Conservation (phyloP, 2,113 vertebrate genomes). For the Trogon melanurus region DNA sequence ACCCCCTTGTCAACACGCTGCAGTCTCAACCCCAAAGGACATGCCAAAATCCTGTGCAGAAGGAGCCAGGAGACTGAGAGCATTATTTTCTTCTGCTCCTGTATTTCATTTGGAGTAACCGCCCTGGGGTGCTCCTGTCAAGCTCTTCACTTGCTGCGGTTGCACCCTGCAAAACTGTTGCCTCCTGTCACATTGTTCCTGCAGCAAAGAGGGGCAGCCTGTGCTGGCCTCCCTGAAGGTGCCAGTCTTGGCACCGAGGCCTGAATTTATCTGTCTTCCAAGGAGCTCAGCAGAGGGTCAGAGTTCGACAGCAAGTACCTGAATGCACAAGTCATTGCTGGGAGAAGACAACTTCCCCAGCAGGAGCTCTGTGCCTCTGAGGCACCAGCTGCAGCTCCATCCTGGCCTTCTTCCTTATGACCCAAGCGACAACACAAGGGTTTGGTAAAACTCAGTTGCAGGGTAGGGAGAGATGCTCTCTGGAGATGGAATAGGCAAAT, state of each 20-base stretch:
- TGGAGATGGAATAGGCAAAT: background rate
- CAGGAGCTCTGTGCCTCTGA: background rate
- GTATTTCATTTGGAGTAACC: background rate
- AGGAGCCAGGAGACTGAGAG: background rate
- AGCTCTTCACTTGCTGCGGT: background rate
- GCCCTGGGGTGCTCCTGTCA: background rate
- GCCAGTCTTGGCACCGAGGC: background rate
- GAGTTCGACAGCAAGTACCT: background rate
- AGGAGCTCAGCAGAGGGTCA: background rate
- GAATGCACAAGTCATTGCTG: background rate
- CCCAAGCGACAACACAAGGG: accelerated
- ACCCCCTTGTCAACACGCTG: background rate
- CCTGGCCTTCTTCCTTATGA: background rate
- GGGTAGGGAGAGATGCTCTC: background rate
- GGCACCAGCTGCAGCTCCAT: background rate
- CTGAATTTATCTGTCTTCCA: background rate
- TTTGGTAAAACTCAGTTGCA: background rate
- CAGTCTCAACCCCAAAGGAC: background rate
- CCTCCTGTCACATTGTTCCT: background rate
- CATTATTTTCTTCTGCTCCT: background rate
- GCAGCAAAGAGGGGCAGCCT: background rate
- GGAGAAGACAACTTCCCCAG: background rate
- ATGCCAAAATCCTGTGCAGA: background rate
- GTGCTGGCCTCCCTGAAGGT: background rate
- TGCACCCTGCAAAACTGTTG: background rate